Percentiles rank a stretch among this genome's conserved stretches.
Conservation (phyloP, 2,797 vertebrate genomes). For the Platalea minor region DNA sequence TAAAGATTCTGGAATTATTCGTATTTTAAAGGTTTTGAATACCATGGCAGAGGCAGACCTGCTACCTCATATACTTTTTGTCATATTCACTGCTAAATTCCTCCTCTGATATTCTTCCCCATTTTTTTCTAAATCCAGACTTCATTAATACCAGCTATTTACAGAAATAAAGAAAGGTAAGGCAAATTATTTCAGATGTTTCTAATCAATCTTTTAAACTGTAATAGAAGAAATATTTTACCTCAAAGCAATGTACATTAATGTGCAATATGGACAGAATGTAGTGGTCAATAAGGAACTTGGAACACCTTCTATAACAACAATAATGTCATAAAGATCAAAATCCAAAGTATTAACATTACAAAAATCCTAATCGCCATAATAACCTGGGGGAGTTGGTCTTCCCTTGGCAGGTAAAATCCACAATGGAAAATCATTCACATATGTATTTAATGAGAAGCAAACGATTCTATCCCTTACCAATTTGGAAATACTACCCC, state of each 20-base stretch:
- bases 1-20: not conserved
- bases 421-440: not conserved
- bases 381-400: not conserved
- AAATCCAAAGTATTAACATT: not conserved
- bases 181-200: not conserved
- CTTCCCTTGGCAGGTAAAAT: not conserved
- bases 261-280: not conserved
- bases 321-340: not conserved
- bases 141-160: not conserved
- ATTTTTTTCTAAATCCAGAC: not conserved
- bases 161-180: not conserved
- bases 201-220: not conserved
- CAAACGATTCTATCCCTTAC: not conserved
- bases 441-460: not conserved
- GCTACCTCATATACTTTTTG: not conserved
- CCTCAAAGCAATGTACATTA: not conserved
- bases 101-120: not conserved
- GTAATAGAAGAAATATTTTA: not conserved
- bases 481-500: not conserved
- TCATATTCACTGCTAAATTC: not conserved
- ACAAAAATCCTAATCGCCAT: not conserved
- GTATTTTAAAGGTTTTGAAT: not conserved
- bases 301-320: not conserved
- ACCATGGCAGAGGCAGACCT: not conserved
- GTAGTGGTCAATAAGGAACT: not conserved